Evolutionary conservation across 2,888 invertebrate species (phyloP).

Genomic region (Oegoconia quadripuncta): DNA sequence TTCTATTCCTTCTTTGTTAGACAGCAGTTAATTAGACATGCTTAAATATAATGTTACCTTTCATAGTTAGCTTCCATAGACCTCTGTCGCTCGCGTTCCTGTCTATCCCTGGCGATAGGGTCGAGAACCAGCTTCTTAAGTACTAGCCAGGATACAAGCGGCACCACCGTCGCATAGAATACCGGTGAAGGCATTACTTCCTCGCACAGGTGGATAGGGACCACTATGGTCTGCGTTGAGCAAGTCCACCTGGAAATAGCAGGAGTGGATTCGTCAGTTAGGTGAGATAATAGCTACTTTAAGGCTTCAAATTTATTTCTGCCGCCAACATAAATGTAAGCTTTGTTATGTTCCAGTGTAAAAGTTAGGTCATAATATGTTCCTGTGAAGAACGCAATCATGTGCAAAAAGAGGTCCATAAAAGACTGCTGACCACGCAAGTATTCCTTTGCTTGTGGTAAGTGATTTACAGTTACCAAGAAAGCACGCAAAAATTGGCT

Average conservation of each 20-base stretch:
- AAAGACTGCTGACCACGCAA: no score
- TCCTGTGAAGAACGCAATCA: no score
- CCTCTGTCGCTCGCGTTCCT: constrained; percentile 88
- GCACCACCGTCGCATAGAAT: constrained; percentile 95
- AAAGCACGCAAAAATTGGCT: no score
- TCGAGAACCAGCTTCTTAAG: constrained; percentile 92
- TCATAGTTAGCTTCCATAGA: constrained; percentile 89
- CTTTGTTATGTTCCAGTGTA: no score
- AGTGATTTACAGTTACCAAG: no score
- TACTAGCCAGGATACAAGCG: constrained; percentile 88
- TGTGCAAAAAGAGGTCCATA: no score
- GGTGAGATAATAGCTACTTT: background rate
- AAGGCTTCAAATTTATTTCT: background rate
- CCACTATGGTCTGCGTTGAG: constrained; percentile 91
- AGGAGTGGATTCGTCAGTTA: background rate
- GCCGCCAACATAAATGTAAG: no score
- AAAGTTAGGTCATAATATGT: no score
- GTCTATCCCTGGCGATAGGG: constrained; percentile 88
- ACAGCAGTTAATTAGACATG: background rate
- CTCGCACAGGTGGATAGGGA: constrained; percentile 94
- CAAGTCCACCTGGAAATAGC: constrained; percentile 83
- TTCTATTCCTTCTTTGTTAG: no score
- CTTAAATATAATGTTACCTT: constrained; percentile 51
- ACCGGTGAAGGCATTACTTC: constrained; percentile 93
- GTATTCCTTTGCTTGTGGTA: no score